Conservation (phyloP, 2,797 vertebrate genomes). For the Melanotaenia pygmaea region DNA sequence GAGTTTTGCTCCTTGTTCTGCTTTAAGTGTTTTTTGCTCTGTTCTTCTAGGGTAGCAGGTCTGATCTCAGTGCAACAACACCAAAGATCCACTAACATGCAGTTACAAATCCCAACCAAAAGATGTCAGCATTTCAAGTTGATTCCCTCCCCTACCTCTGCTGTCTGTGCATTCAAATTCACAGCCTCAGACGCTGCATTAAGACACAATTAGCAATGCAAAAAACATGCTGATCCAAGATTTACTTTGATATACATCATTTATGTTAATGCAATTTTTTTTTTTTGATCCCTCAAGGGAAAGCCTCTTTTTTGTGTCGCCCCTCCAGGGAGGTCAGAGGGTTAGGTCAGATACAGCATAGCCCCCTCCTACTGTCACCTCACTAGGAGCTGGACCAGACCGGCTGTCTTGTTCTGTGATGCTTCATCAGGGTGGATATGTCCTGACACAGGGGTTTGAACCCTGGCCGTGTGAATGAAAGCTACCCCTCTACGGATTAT, state of each 20-base stretch:
- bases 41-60: slow-evolving; percentile 50
- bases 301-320: slow-evolving; percentile 30
- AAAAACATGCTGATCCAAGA: slow-evolving; percentile 35
- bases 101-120: slow-evolving; percentile 71
- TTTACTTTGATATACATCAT: slow-evolving; percentile 72
- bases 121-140: slow-evolving; percentile 82
- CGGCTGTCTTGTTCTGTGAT: slow-evolving; percentile 51
- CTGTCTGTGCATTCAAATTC: slow-evolving; percentile 29
- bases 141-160: slow-evolving; percentile 33
- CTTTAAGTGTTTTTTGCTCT: slow-evolving; percentile 66
- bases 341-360: slow-evolving; percentile 39
- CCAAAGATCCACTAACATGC: slow-evolving; percentile 32
- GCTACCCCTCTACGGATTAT: slow-evolving; percentile 29
- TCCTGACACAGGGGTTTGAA: slow-evolving; percentile 53
- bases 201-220: slow-evolving; percentile 57
- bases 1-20: slow-evolving; percentile 63
- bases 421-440: slow-evolving; percentile 34
- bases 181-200: slow-evolving; percentile 23
- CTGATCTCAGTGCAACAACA: slow-evolving; percentile 49
- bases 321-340: slow-evolving; percentile 49
- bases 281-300: slow-evolving; percentile 58
- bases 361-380: slow-evolving; percentile 14
- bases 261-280: slow-evolving; percentile 62
- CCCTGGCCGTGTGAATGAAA: slow-evolving; percentile 44
- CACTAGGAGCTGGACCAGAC: slow-evolving; percentile 34